Base-by-base conservation (phyloP, 1,140 invertebrate species). In the Drosophila dunni region DNA sequence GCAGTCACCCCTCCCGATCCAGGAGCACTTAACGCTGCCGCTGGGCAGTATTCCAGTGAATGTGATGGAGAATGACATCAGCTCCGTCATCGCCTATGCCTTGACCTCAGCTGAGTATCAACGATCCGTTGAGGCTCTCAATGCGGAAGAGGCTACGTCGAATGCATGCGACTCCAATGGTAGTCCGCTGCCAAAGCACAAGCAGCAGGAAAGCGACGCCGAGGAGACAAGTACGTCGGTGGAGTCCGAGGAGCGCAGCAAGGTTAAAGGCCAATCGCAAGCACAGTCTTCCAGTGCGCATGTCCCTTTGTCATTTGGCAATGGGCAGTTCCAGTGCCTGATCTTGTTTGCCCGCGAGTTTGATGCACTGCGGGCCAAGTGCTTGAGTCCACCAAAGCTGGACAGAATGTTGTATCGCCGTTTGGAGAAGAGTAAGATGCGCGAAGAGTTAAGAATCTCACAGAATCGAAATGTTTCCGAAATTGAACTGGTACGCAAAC, bases 331-430 rank as follows among this genome's bases (percentile, higher is more conserved):
- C 88, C 97, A 96, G 84, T 98, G 97, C 75, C 94, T 96, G 76
- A 94, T 98, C 15, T 97, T 96, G 84, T 97, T 96, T 93, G 97
- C 97, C 15, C 96, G 97, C 62, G 95, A 97, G 78, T 99, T 99
- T 92, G 94, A 96, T 46, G 93, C 94, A 54, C 92, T 99, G 29
- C 93, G 98, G 20, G 94, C 94, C 0, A 84, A 82, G 17, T 81
- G 78, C 11, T 15, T 92, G 15, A 75, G 75, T 50, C 69, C 89
- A 3, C 82, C 89, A 0, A 92, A 90, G 67, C 29, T 88, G 34
- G 91, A 88, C 17, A 77, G 82, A 34, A 80, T 74, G 9, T 40
- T 90, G 7, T 92, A 92, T 51, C 86, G 84, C 6, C 71, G 85
- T 20, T 65, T 91, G 24, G 91, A 92, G 46, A 75, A 79, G 40